These are phyloP conservation scores for Cyphomyrus plagiostoma DNA, from an alignment of 2,113 vertebrate species.

Conservation along the genomic window DNA sequence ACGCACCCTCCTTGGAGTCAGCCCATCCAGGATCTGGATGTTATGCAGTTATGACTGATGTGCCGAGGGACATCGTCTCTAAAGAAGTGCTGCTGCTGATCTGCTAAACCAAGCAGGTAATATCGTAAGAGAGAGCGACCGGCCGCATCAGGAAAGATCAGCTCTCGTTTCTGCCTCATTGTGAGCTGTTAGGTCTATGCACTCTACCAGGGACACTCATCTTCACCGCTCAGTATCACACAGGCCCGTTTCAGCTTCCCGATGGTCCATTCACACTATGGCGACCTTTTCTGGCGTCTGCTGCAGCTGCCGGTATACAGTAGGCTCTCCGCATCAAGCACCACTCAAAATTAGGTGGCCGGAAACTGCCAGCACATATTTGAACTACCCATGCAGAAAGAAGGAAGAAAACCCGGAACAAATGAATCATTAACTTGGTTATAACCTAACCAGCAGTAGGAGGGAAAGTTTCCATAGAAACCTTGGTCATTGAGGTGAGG, in stretches of 20 bases:
- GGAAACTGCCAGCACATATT: not conserved
- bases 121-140: slow-evolving; percentile 28
- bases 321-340: slow-evolving; percentile 19
- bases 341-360: slow-evolving; percentile 27
- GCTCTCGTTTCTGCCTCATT: slow-evolving; percentile 23
- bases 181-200: not conserved
- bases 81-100: slow-evolving; percentile 42
- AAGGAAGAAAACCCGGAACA: slow-evolving; percentile 39
- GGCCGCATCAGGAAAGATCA: slow-evolving; percentile 20
- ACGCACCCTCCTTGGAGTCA: not conserved
- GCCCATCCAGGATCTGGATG: slow-evolving; percentile 25
- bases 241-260: not conserved
- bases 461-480: slow-evolving; percentile 63
- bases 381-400: not conserved
- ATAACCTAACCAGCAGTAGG: slow-evolving; percentile 57
- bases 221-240: not conserved
- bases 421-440: slow-evolving; percentile 61
- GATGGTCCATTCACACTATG: not conserved
- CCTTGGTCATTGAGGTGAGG: slow-evolving; percentile 49
- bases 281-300: not conserved
- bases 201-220: not conserved
- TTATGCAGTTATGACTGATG: slow-evolving; percentile 14
- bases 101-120: slow-evolving; percentile 40
- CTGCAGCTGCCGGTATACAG: not conserved
- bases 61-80: slow-evolving; percentile 36